phyloP scores from a whole-genome alignment of 92 coral and sea anemone genomes.

The Pocillopora meandrina region DNA sequence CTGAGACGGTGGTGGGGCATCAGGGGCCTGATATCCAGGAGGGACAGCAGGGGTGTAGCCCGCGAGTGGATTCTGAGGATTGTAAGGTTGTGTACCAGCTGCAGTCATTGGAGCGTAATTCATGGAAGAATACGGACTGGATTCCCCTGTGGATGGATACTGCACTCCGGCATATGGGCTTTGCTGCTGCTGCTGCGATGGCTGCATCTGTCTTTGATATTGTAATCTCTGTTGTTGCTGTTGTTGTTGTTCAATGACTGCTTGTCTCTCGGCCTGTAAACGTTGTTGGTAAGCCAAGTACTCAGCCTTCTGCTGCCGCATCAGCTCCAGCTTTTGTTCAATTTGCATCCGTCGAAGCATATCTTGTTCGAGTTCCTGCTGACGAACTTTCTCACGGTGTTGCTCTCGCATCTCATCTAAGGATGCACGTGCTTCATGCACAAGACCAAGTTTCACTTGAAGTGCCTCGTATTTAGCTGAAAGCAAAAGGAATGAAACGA shows the following conservation, averaged over 20 bases:
- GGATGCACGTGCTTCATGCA: conserved; percentile 83
- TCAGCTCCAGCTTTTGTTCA: conserved; percentile 92
- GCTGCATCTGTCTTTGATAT: conserved; percentile 40
- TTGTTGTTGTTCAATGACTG: conserved; percentile 92
- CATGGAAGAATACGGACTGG: conserved; percentile 81
- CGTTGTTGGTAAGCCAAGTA: conserved; percentile 93
- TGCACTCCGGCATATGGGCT: conserved; percentile 12
- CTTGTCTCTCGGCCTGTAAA: conserved; percentile 87
- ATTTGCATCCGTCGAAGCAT: conserved; percentile 98
- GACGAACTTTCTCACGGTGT: conserved; percentile 94
- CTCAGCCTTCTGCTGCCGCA: conserved; percentile 98
- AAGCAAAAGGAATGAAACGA: neutral
- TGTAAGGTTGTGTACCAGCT: conserved; percentile 31
- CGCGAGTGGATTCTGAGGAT: conserved; percentile 46
- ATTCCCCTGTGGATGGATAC: conserved; percentile 46
- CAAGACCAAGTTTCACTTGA: conserved; percentile 81
- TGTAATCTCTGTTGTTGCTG: conserved; percentile 56
- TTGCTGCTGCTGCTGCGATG: conserved; percentile 49
- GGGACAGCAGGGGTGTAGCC: conserved; percentile 49
- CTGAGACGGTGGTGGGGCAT: conserved; percentile 51
- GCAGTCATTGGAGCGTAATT: conserved; percentile 48
- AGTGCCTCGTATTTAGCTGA: conserved; percentile 87
- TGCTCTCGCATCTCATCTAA: conserved; percentile 85
- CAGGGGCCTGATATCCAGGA: conserved; percentile 58
- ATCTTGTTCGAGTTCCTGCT: conserved; percentile 98